Evolutionary conservation across 2,888 invertebrate species (phyloP).

Genomic region (Oscheius sp.): DNA sequence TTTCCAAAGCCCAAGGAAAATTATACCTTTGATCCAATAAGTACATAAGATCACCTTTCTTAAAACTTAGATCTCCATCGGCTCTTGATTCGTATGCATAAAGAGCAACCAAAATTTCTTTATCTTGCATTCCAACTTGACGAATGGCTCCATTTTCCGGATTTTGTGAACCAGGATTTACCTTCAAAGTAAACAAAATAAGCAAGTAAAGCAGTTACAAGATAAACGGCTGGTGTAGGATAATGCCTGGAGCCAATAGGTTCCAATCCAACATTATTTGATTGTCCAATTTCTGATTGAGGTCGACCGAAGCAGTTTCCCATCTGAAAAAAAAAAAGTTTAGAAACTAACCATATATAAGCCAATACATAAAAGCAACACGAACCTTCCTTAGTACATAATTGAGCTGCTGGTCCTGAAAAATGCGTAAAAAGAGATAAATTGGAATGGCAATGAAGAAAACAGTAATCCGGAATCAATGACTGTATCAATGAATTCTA

Average conservation of each 20-base stretch:
- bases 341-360: no score
- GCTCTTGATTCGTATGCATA: constrained; percentile 95
- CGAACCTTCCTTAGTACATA: neutral
- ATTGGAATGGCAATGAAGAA: neutral
- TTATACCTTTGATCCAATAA: constrained; percentile 78
- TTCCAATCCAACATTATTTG: neutral
- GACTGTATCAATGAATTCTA: neutral
- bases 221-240: neutral
- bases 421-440: no score
- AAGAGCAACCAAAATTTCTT: constrained; percentile 80
- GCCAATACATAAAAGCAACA: neutral
- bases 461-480: neutral
- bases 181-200: neutral
- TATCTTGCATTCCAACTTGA: constrained; percentile 26
- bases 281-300: constrained; percentile 1
- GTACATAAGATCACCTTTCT: constrained; percentile 93
- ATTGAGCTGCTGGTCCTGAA: neutral
- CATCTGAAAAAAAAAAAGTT: constrained; percentile 9
- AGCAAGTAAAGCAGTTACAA: neutral
- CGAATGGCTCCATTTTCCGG: neutral
- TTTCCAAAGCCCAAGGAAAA: neutral
- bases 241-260: neutral
- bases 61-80: constrained; percentile 92
- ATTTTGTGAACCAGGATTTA: neutral
- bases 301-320: constrained; percentile 17